Conservation (phyloP, 2,797 vertebrate genomes). For the Paguma larvata region DNA sequence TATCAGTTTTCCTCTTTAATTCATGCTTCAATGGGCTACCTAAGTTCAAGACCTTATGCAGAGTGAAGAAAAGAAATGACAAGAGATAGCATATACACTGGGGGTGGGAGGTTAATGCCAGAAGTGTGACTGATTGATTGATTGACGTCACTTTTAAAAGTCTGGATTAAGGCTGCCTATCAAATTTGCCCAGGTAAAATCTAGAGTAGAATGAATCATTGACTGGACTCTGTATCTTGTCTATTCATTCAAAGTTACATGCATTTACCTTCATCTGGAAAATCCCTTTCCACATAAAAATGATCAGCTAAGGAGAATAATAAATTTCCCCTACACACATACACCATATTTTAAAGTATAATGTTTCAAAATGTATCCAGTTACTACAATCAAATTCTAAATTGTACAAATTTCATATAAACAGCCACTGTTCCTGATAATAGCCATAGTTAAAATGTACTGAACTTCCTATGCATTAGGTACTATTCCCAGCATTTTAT, state of each 20-base stretch:
- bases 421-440: conserved; percentile 2
- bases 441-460: neutral
- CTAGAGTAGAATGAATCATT: conserved; percentile 50
- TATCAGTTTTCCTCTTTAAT: conserved; percentile 82
- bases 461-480: neutral
- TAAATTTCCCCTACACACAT: neutral
- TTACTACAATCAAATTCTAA: conserved; percentile 47
- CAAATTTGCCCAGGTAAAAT: conserved; percentile 70
- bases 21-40: conserved; percentile 77
- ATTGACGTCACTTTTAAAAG: conserved; percentile 76
- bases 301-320: neutral
- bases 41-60: conserved; percentile 80
- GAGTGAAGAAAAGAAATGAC: conserved; percentile 65
- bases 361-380: conserved; percentile 45
- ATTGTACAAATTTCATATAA: conserved; percentile 48
- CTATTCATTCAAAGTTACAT: neutral
- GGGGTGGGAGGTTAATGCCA: conserved; percentile 75
- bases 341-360: conserved; percentile 40
- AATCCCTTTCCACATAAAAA: conserved; percentile 43
- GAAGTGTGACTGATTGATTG: conserved; percentile 83
- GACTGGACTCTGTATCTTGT: conserved; percentile 45
- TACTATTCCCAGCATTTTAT: neutral
- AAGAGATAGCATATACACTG: conserved; percentile 36
- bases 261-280: conserved; percentile 36
- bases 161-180: conserved; percentile 67